Base-by-base conservation (phyloP, 2,113 vertebrate species). In the Gobius niger region DNA sequence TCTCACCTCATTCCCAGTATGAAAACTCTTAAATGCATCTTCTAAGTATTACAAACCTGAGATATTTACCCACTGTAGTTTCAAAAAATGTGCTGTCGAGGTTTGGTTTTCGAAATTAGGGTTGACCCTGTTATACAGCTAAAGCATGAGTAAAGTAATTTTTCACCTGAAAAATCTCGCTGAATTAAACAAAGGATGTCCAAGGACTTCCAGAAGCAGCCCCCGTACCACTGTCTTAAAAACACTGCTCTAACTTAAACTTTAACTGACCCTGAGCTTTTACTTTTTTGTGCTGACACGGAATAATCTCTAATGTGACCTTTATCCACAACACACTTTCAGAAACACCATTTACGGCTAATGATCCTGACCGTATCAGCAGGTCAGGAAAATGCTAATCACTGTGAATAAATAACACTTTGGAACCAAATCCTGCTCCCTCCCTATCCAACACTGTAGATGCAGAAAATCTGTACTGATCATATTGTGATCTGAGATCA, bases 201-300 rank as follows among this genome's bases (percentile, higher is more conserved):
- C n/a, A n/a, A 34, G 24, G 24, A 34, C 24, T n/a, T n/a, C 3
- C 24, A 34, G 24, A 34, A 34, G 24, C 3, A 34, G 24, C 24
- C 24, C 24, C 24, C 24, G 24, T 34, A 3, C 24, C 24, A 34
- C 24, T 4, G 24, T 54, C 24, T 54, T 10, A 54, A 18, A 54
- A 54, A 9, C n/a, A 24, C 18, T 6, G 18, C 54, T 57, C 24
- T 12, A 57, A 40, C 24, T 40, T 34, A 19, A 57, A 7, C 24
- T 57, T 9, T 13, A 57, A 57, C 12, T 40, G 54, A 40, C 24
- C 52, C 52, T 6, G 52, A 5, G 18, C 9, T 24, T 54, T 19
- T 40, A 57, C 18, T 54, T 57, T 57, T 57, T 57, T 57, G 54
- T 57, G 54, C 54, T 57, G 52, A 54, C 18, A 54, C 18, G 10